These are phyloP conservation scores for Numenius phaeopus DNA, from an alignment of 2,797 vertebrate genomes.

Conservation along the genomic window DNA sequence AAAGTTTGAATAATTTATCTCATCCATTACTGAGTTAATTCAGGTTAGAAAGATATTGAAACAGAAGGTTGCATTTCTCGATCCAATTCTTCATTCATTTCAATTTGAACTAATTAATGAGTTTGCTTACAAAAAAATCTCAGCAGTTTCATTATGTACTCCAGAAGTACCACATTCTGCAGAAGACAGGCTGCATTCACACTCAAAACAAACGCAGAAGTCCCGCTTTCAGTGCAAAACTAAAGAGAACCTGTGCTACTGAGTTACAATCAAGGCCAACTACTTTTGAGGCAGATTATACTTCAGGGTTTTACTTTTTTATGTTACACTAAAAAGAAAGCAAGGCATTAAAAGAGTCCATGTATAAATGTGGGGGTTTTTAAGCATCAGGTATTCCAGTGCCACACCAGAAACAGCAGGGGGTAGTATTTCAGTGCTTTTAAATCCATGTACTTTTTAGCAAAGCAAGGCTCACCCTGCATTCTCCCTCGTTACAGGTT, in stretches of 20 bases:
- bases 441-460: background rate
- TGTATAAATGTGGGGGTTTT: background rate
- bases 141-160: background rate
- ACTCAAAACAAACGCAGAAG: background rate
- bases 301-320: background rate
- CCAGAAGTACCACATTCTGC: background rate
- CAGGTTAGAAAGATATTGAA: background rate
- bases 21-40: background rate
- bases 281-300: background rate
- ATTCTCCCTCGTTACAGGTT: background rate
- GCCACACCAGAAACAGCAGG: conserved; percentile 42
- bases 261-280: background rate
- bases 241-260: background rate
- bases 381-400: background rate
- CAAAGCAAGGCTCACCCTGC: background rate
- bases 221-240: background rate
- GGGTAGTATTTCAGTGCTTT: conserved; percentile 57
- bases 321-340: background rate
- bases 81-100: background rate
- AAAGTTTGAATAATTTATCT: background rate
- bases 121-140: background rate
- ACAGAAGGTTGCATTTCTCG: background rate
- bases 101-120: background rate
- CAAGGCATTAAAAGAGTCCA: background rate
- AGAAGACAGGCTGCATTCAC: background rate